Evolutionary conservation across 2,888 invertebrate genomes (phyloP).

Genomic region (Cenopis cana): DNA sequence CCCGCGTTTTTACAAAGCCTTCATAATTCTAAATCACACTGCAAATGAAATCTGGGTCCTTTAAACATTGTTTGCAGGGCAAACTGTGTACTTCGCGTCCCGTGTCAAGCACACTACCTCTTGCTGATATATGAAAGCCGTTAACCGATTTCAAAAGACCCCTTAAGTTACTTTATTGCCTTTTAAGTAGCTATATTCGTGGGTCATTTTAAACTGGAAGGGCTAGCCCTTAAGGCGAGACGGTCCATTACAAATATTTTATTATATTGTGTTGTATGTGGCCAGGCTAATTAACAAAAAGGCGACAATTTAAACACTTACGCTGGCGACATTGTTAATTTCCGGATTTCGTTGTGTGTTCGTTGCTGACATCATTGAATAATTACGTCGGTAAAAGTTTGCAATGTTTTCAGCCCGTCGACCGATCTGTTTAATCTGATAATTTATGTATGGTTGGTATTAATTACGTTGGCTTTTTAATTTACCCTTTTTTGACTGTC

Average conservation of each 20-base stretch:
- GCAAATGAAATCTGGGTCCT: slow-evolving; percentile 49
- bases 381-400: slow-evolving; percentile 32
- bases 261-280: slow-evolving; percentile 46
- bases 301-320: slow-evolving; percentile 52
- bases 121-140: slow-evolving; percentile 62
- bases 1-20: slow-evolving; percentile 45
- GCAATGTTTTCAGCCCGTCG: slow-evolving; percentile 13
- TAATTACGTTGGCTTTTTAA: slow-evolving; percentile 26
- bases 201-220: slow-evolving; percentile 22
- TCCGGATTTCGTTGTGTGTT: slow-evolving; percentile 42
- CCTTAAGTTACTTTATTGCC: slow-evolving; percentile 29
- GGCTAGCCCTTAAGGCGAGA: slow-evolving; percentile 14
- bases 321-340: slow-evolving; percentile 42
- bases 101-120: slow-evolving; percentile 68
- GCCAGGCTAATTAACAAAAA: slow-evolving; percentile 54
- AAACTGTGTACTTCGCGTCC: slow-evolving; percentile 56
- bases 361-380: slow-evolving; percentile 20
- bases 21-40: slow-evolving; percentile 50
- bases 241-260: slow-evolving; percentile 16
- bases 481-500: background rate
- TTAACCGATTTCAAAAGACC: slow-evolving; percentile 44
- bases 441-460: slow-evolving; percentile 29
- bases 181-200: background rate
- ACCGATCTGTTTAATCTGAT: slow-evolving; percentile 19
- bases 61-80: slow-evolving; percentile 53